Evolutionary conservation across 2,113 vertebrate species (phyloP).

Genomic region (Rynchops niger): DNA sequence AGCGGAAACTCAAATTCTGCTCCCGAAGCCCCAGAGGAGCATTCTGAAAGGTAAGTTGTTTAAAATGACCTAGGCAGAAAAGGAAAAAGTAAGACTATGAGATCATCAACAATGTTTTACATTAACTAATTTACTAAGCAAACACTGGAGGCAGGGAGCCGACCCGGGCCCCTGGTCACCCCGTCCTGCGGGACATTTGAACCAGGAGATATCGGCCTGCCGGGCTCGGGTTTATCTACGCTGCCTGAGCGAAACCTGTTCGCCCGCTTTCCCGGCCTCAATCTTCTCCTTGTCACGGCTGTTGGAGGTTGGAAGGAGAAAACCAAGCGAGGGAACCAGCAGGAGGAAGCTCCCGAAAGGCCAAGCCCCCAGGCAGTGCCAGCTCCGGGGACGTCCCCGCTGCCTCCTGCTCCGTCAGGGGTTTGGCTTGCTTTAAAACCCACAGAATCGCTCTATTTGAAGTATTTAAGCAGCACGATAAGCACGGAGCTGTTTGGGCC

Average conservation of each 20-base stretch:
- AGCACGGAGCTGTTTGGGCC: background rate
- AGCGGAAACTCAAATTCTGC: background rate
- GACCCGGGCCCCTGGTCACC: background rate
- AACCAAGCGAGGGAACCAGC: background rate
- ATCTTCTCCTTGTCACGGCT: accelerated
- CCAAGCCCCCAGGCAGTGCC: background rate
- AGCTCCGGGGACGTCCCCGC: background rate
- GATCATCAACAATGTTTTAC: background rate
- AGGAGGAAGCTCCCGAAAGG: background rate
- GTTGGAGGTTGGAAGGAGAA: accelerated
- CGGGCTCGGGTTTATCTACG: background rate
- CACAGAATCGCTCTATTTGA: background rate
- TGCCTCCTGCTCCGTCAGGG: background rate
- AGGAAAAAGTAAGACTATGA: background rate
- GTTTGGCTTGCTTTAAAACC: background rate
- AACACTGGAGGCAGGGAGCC: background rate
- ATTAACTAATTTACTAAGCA: background rate
- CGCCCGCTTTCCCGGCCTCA: accelerated
- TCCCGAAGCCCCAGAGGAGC: background rate
- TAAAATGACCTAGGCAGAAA: background rate
- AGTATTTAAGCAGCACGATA: background rate
- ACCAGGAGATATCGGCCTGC: background rate
- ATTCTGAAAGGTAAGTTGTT: background rate
- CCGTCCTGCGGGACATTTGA: background rate
- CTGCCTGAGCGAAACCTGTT: background rate